Base-by-base conservation (phyloP, 2,888 invertebrate species). In the Chrysodeixis includens region DNA sequence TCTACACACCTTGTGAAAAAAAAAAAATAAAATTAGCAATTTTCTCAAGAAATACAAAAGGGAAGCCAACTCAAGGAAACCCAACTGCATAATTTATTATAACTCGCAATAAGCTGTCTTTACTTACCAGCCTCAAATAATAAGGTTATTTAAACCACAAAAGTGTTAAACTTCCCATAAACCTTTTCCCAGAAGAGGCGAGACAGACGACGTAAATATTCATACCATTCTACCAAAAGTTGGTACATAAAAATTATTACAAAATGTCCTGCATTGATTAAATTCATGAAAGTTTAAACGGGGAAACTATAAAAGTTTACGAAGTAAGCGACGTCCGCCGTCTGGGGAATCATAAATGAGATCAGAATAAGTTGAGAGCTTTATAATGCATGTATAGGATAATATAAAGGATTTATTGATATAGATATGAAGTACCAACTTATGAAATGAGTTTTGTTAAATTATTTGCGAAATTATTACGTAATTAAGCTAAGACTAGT, bases 251-350 rank as follows among this genome's bases (percentile, higher is more conserved):
- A 90, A 90, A 90, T 90, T 87, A 89, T 88, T 85, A 85, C 87
- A 86, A 85, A 89, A 87, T 84, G 86, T 88, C 79, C 79, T 71
- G 83, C 86, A 88, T 88, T 89, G 88, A 91, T 90, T 90, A 91
- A 90, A 89, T 87, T 85, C 86, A 85, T 88, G 86, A 89, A 91
- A 91, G 86, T 90, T 90, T 86, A 83, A 90, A 78, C 83, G 83
- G 83, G 86, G 85, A 88, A 92, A 91, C 91, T 92, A 92, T 91
- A 89, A 90, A 90, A 91, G 87, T 91, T 88, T 86, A 88, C 84
- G 86, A 84, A 86, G 83, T 81, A 78, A 81, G 82, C 74, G 84
- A 76, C 84, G 83, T 74, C 73, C 72, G 76, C 74, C 85, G 88
- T 82, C 84, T 79, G 74, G 82, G 66, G 88, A 90, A 87, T 90